Conservation (phyloP, 2,888 invertebrate species). For the Calephelis perditalis region DNA sequence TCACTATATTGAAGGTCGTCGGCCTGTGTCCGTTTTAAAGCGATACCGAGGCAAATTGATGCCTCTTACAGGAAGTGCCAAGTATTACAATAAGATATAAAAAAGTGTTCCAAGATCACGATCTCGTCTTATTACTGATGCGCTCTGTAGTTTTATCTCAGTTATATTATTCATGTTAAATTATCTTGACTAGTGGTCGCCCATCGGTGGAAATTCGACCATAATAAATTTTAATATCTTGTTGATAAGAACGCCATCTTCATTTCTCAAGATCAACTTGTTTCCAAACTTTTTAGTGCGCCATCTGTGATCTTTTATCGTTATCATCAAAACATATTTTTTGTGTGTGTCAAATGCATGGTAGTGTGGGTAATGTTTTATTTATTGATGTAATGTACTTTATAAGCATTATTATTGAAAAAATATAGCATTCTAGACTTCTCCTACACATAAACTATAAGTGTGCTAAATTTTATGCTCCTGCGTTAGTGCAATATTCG, state of each 20-base stretch:
- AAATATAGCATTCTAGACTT: too few species aligned
- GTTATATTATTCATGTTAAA: background rate
- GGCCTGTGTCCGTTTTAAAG: constrained; percentile 37
- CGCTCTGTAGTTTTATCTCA: constrained; percentile 8
- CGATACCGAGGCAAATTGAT: constrained; percentile 38
- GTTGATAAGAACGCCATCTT: too few species aligned
- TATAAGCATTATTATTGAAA: background rate
- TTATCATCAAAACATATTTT: too few species aligned
- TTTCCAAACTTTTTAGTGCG: too few species aligned
- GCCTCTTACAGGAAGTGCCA: constrained; percentile 37
- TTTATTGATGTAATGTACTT: background rate
- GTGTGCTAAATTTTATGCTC: too few species aligned
- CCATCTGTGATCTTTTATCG: too few species aligned
- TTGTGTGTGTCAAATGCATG: too few species aligned
- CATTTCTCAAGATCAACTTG: too few species aligned
- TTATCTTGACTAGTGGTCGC: background rate
- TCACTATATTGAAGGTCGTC: constrained; percentile 41
- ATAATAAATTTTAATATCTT: too few species aligned
- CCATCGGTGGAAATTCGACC: background rate
- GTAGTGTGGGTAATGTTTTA: background rate
- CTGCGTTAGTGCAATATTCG: too few species aligned
- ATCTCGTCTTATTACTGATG: constrained; percentile 31
- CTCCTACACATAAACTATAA: too few species aligned
- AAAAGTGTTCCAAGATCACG: constrained; percentile 37
- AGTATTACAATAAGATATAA: constrained; percentile 34